Evolutionary conservation across 1,140 invertebrate genomes (phyloP).

Genomic region (Lordiphosa mommai): DNA sequence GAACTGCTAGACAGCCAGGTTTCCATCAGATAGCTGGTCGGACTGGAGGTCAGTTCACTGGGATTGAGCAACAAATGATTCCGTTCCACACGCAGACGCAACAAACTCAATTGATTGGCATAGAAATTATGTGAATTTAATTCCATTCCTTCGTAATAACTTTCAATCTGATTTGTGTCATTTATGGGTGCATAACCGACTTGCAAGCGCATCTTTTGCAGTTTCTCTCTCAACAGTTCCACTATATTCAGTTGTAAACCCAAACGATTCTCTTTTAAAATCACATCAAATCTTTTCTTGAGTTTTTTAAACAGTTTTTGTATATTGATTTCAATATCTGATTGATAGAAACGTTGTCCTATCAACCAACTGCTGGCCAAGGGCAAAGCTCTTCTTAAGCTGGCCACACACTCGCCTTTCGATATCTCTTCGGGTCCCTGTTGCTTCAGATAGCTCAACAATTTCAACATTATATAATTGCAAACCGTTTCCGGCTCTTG

Average conservation of each 20-base stretch:
- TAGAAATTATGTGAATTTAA: slow-evolving; percentile 61
- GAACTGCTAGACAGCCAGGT: slow-evolving; percentile 57
- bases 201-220: slow-evolving; percentile 51
- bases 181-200: slow-evolving; percentile 54
- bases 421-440: slow-evolving; percentile 66
- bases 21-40: slow-evolving; percentile 37
- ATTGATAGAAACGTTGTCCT: slow-evolving; percentile 49
- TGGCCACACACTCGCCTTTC: slow-evolving; percentile 59
- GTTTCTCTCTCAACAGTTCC: slow-evolving; percentile 46
- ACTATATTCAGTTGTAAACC: slow-evolving; percentile 51
- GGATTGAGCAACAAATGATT: slow-evolving; percentile 39
- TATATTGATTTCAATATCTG: slow-evolving; percentile 20
- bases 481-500: slow-evolving; percentile 49
- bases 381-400: slow-evolving; percentile 64
- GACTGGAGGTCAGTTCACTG: neutral
- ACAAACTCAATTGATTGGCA: slow-evolving; percentile 56
- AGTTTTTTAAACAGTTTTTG: slow-evolving; percentile 31
- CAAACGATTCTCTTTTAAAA: slow-evolving; percentile 55
- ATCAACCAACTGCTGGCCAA: slow-evolving; percentile 65
- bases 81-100: slow-evolving; percentile 51
- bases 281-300: slow-evolving; percentile 48
- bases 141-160: slow-evolving; percentile 44
- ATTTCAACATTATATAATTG: slow-evolving; percentile 70
- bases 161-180: slow-evolving; percentile 30
- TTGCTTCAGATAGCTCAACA: slow-evolving; percentile 58